phyloP scores from a whole-genome alignment of 2,888 invertebrate genomes.

The Steinernema carpocapsae region DNA sequence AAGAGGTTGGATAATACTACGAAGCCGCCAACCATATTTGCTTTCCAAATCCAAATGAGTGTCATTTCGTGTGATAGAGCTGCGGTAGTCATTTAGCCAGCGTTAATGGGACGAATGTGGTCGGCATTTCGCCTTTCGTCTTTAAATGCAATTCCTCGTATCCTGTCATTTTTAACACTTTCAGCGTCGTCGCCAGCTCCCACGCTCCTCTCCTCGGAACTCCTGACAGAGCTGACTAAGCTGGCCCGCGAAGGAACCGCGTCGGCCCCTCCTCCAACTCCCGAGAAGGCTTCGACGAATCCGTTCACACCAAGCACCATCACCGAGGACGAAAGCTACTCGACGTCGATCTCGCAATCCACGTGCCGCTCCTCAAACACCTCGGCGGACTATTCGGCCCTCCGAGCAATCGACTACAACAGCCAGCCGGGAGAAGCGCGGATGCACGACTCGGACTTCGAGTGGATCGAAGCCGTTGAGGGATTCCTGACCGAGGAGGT shows the following conservation, averaged over 20 bases:
- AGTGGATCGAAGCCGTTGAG: conserved; percentile 28
- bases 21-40: too few species aligned
- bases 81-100: too few species aligned
- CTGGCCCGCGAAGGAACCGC: neutral
- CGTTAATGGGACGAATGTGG: too few species aligned
- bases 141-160: too few species aligned
- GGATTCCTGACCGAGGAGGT: conserved; percentile 28
- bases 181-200: neutral
- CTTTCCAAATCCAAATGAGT: too few species aligned
- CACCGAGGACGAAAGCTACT: neutral
- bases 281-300: neutral
- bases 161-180: neutral
- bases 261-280: neutral
- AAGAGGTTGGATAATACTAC: too few species aligned
- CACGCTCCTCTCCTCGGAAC: neutral
- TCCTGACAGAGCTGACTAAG: neutral
- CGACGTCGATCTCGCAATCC: neutral
- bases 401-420: neutral
- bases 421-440: conserved; percentile 20
- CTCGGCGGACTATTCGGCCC: conserved; percentile 22
- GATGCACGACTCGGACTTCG: conserved; percentile 26
- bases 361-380: conserved; percentile 19
- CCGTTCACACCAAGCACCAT: neutral
- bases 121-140: too few species aligned
- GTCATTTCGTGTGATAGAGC: too few species aligned